Base-by-base conservation (phyloP, 2,797 vertebrate genomes). In the Anas capensis region DNA sequence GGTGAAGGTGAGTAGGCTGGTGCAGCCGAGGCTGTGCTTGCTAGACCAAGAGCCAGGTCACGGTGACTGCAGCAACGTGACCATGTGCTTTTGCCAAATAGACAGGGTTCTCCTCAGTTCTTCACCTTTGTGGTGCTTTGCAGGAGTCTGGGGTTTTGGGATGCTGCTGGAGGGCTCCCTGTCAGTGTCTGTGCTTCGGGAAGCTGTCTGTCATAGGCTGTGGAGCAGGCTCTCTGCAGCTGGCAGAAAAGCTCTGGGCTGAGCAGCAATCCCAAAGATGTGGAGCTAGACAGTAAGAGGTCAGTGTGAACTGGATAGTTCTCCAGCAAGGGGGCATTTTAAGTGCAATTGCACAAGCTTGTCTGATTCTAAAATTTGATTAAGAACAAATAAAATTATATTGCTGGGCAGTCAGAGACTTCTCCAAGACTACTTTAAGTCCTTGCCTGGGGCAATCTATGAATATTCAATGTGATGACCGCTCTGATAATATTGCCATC, bases 381-480 rank as follows among this genome's bases (percentile, higher is more conserved):
- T 92, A 93, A 77, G 80, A 77, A 66, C 80, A 93, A 93, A 95
- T 94, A 80, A 88, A 93, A 90, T 95, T 48, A 73, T 95, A 94
- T 62, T 85, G 85, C 68, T 60, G 75, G 78, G 68, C 80, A 90
- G 62, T 75, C 68, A 85, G 73, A 92, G 70, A 81, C 57, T 93
- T 88, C 80, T 93, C 66, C 38, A 82, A 62, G 33, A 90, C 42
- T 64, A 48, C 18, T 91, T 82, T 75, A 93, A 96, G 61, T 54
- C 57, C 75, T 77, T 78, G 92, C 97, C 87, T 51, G 27, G 60
- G 57, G 88, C 89, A 70, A 2, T 85, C 57, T 29, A 54, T 96
- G 77, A 92, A 95, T 97, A 96, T 72, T 92, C 85, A 92, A 2
- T 76, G 54, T 56, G 49, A 54, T 81, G 64, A 90, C 65, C 91